Base-by-base conservation (phyloP, 2,113 vertebrate genomes). In the Channa argus region DNA sequence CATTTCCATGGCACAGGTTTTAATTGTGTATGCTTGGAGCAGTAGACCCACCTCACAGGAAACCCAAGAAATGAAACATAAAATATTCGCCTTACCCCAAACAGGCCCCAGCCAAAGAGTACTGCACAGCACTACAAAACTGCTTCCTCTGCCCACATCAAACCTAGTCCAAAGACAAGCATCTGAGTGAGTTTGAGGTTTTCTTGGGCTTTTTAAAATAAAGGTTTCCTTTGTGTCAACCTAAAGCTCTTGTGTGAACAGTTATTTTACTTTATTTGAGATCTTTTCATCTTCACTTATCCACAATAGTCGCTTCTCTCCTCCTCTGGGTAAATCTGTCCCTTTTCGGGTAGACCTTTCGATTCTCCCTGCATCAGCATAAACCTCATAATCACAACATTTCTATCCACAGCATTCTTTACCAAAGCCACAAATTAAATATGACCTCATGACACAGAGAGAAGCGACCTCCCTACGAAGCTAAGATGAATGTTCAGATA, bases 331-430 rank as follows among this genome's bases (percentile, higher is more conserved):
- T 64, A 13, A 65, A 53, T 56, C 45, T 5, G 53, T 71, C 76
- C 53, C 15, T 63, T 61, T 45, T 74, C 64, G 56, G 58, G 51
- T 63, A 71, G 70, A 74, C 66, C 67, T 73, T 79, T 14, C 63
- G 71, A 68, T 68, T 78, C 71, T 66, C 41, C 41, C 67, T 79
- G 53, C 76, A 85, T 88, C 79, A 77, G 67, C 76, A 52, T 13
- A 68, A 86, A 87, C 76, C 82, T 74, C 71, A 79, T 80, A 90
- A 92, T 91, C 87, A 86, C 87, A 80, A 83, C 84, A 91, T 82
- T 85, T 83, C 80, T 50, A 39, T 80, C 89, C 84, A 76, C 80
- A 78, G 67, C 88, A 87, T 88, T 91, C 85, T 86, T 89, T 36
- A 73, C 74, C 62, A 36, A 37, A 80, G 72, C 86, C 90, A 81